These are phyloP conservation scores for Lapara coniferarum DNA, from an alignment of 2,888 invertebrate genomes.

Conservation along the genomic window DNA sequence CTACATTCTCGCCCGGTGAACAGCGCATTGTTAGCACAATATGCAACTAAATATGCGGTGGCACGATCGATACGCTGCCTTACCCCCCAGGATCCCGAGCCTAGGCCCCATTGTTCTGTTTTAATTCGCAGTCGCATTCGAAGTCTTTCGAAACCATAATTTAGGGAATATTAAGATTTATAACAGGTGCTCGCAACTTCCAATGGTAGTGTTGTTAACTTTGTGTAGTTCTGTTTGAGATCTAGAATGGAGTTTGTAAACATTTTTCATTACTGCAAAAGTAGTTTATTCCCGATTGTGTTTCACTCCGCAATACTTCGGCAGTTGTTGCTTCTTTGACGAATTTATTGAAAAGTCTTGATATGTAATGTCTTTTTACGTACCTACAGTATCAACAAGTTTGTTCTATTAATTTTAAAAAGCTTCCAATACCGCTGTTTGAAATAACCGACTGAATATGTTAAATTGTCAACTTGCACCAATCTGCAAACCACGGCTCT, in stretches of 20 bases:
- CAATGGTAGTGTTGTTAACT: background rate
- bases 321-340: too few species aligned
- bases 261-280: too few species aligned
- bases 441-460: too few species aligned
- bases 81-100: background rate
- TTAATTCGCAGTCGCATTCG: background rate
- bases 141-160: background rate
- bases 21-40: slow-evolving; percentile 17
- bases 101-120: slow-evolving; percentile 7
- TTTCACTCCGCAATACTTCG: too few species aligned
- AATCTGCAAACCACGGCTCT: too few species aligned
- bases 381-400: too few species aligned
- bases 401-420: too few species aligned
- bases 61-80: slow-evolving; percentile 11
- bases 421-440: too few species aligned
- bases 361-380: too few species aligned
- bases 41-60: slow-evolving; percentile 21
- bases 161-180: background rate
- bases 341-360: too few species aligned
- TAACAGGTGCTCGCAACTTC: background rate
- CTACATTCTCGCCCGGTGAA: background rate
- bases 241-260: background rate
- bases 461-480: too few species aligned
- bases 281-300: too few species aligned
- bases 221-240: background rate